Base-by-base conservation (phyloP, 1,140 invertebrate species). In the Triops cancriformis region DNA sequence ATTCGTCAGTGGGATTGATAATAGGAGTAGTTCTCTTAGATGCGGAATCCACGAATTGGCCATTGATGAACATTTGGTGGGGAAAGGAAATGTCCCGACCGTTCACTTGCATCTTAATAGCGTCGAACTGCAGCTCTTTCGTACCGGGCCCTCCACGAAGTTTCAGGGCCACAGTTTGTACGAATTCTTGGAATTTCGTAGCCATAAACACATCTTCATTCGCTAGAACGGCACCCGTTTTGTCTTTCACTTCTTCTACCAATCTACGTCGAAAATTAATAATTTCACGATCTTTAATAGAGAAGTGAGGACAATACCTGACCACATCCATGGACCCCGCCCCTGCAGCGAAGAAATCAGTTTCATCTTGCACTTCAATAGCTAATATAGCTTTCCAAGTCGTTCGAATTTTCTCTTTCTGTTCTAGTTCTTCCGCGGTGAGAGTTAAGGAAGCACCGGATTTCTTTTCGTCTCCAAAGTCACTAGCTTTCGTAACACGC, bases 321-420 rank as follows among this genome's bases (percentile, higher is more conserved):
- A 97, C 94, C 10, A 98, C 95, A 84, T 98, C 96, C 95, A 98
- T 98, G 11, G 95, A 97, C 0, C 94, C 93, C 26, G 93, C 97
- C 28, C 97, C 97, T 51, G 88, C 90, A 12, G 90, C 90, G 84
- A 99, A 98, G 84, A 98, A 98, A 83, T 98, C 95, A 0, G 94
- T 95, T 0, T 90, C 88, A 1, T 91, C 87, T 1, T 91, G 89
- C 4, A 98, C 88, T 0, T 92, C 89, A 1, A 89, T 86, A 80
- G 91, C 91, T 0, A 98, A 85, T 81, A 98, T 98, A 7, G 89
- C 89, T 78, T 89, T 88, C 97, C 97, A 98, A 28, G 97, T 90
- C 11, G 85, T 83, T 81, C 89, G 85, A 0, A 92, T 84, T 23
- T 84, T 85, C 37, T 90, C 86, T 0, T 90, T 86, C 76, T 91